Evolutionary conservation across 1,140 invertebrate species (phyloP).

Genomic region (Galleria mellonella): DNA sequence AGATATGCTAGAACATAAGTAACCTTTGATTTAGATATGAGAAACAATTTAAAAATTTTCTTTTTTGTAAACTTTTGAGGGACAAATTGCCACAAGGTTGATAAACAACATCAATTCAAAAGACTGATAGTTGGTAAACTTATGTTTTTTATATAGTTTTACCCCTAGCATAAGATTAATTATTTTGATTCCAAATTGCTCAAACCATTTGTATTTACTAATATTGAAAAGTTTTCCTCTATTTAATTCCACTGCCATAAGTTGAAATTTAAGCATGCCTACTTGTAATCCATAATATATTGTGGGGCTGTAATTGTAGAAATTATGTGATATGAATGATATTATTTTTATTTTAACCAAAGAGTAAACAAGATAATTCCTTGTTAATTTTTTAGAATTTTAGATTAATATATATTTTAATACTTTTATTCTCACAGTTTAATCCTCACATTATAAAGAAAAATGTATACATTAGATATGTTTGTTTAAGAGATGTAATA

Average conservation of each 20-base stretch:
- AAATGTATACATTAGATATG: too few relatives aligned
- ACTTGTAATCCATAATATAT: conserved; percentile 19
- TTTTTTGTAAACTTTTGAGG: conserved; percentile 73
- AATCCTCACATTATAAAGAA: too few relatives aligned
- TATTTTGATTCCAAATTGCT: conserved; percentile 69
- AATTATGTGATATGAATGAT: conserved; percentile 22
- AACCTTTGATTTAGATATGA: conserved; percentile 18
- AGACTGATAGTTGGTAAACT: conserved; percentile 75
- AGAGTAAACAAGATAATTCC: too few relatives aligned
- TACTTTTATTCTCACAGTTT: too few relatives aligned
- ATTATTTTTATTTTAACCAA: too few relatives aligned
- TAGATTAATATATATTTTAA: too few relatives aligned
- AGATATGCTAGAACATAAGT: conserved; percentile 49
- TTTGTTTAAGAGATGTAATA: too few relatives aligned
- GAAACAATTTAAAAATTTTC: conserved; percentile 22
- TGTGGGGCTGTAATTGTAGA: conserved; percentile 22
- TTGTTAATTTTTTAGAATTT: too few relatives aligned
- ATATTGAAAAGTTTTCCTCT: conserved; percentile 58
- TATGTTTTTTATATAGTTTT: conserved; percentile 74
- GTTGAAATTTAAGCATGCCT: conserved; percentile 17
- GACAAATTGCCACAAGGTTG: conserved; percentile 66
- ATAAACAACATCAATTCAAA: conserved; percentile 75
- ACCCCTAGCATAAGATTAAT: conserved; percentile 67
- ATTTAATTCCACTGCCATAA: conserved; percentile 54
- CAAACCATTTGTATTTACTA: conserved; percentile 62